Base-by-base conservation (phyloP, 2,888 invertebrate species). In the Drosophila lutescens region DNA sequence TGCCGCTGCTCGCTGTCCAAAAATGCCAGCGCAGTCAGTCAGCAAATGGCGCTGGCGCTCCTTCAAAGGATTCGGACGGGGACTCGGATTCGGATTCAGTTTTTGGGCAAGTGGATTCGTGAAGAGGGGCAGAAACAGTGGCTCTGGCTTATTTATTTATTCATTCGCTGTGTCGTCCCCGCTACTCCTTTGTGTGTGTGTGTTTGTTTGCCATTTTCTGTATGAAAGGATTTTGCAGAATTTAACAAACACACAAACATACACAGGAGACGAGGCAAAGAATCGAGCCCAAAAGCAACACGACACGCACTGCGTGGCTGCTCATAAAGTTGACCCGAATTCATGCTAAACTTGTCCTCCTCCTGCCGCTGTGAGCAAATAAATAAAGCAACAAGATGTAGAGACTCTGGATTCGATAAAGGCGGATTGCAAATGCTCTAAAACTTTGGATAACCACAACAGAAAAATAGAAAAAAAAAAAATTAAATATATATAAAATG, bases 301-400 rank as follows among this genome's bases (percentile, higher is more conserved):
- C 76, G 60, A 50, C 80, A 78, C 83, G 83, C 80, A 79, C 59
- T 73, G 63, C 77, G 72, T 77, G 56, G 86, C 76, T 80, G 86
- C 70, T 86, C 85, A 85, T 88, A 88, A 88, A 86, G 88, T 85
- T 85, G 87, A 85, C 88, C 85, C 85, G 81, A 88, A 88, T 86
- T 85, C 86, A 80, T 86, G 86, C 67, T 80, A 86, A 84, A 79
- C 74, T 58, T 62, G 61, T 44, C 53, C 71, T 58, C 10, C 30
- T 34, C 47, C 47, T 3, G 32, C 67, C 49, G 20, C 57, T 79
- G 77, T 79, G 73, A 70, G 70, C 82, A 85, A 82, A 83, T 83
- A 83, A 83, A 85, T 85, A 86, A 88, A 78, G 86, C 88, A 82
- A 78, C 72, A 87, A 85, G 75, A 68, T 44, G 43, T 32, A 9